Evolutionary conservation across 1,140 invertebrate species (phyloP), one percentile per base, ranked within the genome.

Genomic region (Drosophila athabasca): DNA sequence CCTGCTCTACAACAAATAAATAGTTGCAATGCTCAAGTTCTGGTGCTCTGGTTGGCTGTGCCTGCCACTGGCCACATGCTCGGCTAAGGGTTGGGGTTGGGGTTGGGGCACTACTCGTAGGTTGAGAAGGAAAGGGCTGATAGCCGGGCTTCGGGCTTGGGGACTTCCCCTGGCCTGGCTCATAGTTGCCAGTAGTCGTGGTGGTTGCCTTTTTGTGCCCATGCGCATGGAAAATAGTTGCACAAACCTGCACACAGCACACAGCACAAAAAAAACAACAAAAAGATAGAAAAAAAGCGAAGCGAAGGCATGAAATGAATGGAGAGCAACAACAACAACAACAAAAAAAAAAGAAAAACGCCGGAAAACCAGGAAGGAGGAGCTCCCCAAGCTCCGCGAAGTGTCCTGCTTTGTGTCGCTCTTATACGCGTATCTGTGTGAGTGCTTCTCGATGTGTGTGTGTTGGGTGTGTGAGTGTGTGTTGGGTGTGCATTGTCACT

Each of bases 181-280:
- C 58, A 35, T 51, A 49, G 61, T 52, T 55, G 61, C 52, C 60
- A 64, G 55, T 58, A 67, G 44, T 72, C 67, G 49, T 67, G 67
- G 58, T 83, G 76, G 83, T 83, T 85, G 82, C 83, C 79, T 79
- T 71, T 77, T 71, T 89, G 76, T 88, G 83, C 83, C 83, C 83
- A 88, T 88, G 83, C 83, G 83, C 83, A 88, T 89, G 83, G 84
- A 88, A 88, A 88, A 88, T 88, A 88, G 84, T 83, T 79, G 79
- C 84, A 88, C 79, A 88, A 89, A 88, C 76, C 84, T 77, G 76
- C 68, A 84, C 66, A 59, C 49, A 70, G 87, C 69, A 66, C 24
- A 72, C 17, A 19, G 17, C 0, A 19, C 17, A 19, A 19, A 19
- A 19, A 19, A 19, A 19, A 19, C 0, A 19, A 19, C 52, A 62